phyloP scores from a whole-genome alignment of 2,797 vertebrate genomes.

The Buceros bicornis region DNA sequence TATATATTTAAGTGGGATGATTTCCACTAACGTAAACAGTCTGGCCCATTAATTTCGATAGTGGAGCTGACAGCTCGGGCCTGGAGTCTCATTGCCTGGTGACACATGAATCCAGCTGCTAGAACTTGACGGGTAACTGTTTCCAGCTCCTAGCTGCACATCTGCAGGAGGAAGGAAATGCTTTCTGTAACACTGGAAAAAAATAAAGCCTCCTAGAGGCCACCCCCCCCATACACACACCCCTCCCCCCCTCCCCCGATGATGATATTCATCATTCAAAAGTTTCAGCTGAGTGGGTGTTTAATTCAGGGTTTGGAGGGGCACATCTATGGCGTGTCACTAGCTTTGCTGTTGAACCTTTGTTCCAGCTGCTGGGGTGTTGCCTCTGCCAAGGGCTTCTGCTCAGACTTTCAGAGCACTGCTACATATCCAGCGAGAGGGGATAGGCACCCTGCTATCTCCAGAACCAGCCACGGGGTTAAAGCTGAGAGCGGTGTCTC shows the following conservation, averaged over 20 bases:
- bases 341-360: not conserved
- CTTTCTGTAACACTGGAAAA: slow-evolving; percentile 60
- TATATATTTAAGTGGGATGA: slow-evolving; percentile 23
- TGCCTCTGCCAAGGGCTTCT: not conserved
- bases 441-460: not conserved
- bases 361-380: not conserved
- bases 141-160: slow-evolving; percentile 65
- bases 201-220: slow-evolving; percentile 25
- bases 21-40: slow-evolving; percentile 33
- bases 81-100: slow-evolving; percentile 53
- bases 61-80: slow-evolving; percentile 46
- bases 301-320: slow-evolving; percentile 44
- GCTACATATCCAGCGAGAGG: not conserved
- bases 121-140: slow-evolving; percentile 34
- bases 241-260: not conserved
- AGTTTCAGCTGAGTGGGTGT: slow-evolving; percentile 46
- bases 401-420: not conserved
- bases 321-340: not conserved
- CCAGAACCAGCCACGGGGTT: not conserved
- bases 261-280: slow-evolving; percentile 52
- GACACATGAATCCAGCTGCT: slow-evolving; percentile 67
- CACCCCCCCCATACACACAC: no score
- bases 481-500: not conserved
- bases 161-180: slow-evolving; percentile 76
- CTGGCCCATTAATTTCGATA: slow-evolving; percentile 59